These are phyloP conservation scores for Rhopilema esculentum DNA, from an alignment of 30 jellyfish, hydroid and myxozoan species.

Conservation along the genomic window DNA sequence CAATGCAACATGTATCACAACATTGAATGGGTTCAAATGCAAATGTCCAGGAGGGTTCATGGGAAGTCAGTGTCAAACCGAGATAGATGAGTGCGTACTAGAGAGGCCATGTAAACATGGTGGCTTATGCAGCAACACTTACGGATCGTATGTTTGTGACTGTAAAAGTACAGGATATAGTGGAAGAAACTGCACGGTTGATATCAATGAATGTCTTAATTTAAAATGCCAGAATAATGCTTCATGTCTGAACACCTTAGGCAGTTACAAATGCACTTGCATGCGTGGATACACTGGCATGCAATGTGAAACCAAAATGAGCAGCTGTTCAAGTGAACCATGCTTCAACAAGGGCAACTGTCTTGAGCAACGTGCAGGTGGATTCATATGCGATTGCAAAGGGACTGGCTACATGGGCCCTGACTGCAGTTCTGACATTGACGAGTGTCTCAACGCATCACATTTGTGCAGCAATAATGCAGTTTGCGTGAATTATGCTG, in stretches of 20 bases:
- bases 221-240: conserved; percentile 40
- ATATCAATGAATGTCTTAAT: conserved; percentile 56
- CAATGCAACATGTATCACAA: conserved; percentile 42
- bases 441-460: conserved; percentile 35
- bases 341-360: conserved; percentile 62
- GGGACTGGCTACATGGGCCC: conserved; percentile 64
- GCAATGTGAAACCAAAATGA: conserved; percentile 28
- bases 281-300: conserved; percentile 55
- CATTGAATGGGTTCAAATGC: conserved; percentile 8
- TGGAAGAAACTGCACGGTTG: conserved; percentile 64
- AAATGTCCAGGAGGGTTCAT: conserved; percentile 44
- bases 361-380: not conserved
- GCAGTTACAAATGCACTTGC: conserved; percentile 60
- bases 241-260: conserved; percentile 56
- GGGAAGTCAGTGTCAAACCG: conserved; percentile 52
- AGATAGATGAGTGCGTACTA: conserved; percentile 70
- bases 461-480: conserved; percentile 36
- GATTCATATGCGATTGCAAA: conserved; percentile 45
- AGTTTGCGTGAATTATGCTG: conserved; percentile 45
- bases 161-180: conserved; percentile 65
- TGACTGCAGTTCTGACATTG: conserved; percentile 27
- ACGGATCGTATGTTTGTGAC: conserved; percentile 70
- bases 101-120: conserved; percentile 39
- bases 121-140: conserved; percentile 50
- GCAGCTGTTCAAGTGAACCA: conserved; percentile 43